A percentile compares a stretch with the other conserved stretches of the same genome.
Evolutionary conservation across 1,140 invertebrate species (phyloP).

Genomic region (Drosophila athabasca): DNA sequence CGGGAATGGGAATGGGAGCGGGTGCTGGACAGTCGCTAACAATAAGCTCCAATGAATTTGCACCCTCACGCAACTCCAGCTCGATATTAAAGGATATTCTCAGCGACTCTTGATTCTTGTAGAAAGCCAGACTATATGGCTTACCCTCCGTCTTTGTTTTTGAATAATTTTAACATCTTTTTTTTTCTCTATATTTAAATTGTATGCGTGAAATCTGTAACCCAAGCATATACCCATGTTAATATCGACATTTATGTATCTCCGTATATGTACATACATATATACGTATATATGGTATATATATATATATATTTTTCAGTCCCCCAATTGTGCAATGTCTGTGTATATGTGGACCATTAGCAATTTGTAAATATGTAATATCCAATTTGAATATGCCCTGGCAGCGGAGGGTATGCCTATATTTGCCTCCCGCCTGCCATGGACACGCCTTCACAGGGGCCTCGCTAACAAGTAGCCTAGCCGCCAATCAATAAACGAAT

Average conservation of each 20-base stretch:
- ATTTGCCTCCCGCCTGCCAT: conserved; percentile 1
- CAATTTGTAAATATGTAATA: conserved; percentile 43
- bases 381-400: conserved; percentile 16
- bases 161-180: conserved; percentile 15
- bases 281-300: conserved; percentile 11
- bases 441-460: conserved; percentile 34
- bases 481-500: conserved; percentile 35
- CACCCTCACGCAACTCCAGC: conserved; percentile 87
- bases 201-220: no score
- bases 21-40: conserved; percentile 82
- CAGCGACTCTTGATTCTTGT: conserved; percentile 86
- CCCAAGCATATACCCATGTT: no score
- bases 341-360: conserved; percentile 25
- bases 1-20: background rate
- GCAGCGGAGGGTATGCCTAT: background rate
- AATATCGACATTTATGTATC: conserved; percentile 6
- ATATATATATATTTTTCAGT: conserved; percentile 12
- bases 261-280: conserved; percentile 1
- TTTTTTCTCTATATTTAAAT: no score
- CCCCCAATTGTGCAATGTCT: conserved; percentile 27
- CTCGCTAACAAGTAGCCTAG: conserved; percentile 24
- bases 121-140: conserved; percentile 26
- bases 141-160: background rate
- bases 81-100: conserved; percentile 89
- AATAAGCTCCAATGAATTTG: conserved; percentile 86